phyloP scores from a whole-genome alignment of 2,113 vertebrate genomes.

The Rhadina sibilatrix region DNA sequence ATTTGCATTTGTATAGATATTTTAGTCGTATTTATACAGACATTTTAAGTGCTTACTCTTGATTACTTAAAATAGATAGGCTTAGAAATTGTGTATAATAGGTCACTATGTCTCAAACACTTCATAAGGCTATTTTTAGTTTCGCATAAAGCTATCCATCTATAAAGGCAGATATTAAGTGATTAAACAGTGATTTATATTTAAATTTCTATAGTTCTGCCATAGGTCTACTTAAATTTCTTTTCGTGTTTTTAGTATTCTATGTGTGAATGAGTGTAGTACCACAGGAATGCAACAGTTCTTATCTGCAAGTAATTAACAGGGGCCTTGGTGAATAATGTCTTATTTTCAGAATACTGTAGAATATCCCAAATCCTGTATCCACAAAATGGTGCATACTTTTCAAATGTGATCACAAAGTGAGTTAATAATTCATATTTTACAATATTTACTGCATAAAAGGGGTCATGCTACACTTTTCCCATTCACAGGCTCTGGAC shows the following conservation, averaged over 20 bases:
- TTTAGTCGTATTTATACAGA: not conserved
- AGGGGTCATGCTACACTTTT: conserved; percentile 48
- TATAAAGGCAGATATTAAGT: not conserved
- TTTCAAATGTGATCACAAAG: not conserved
- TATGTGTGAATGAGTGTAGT: not conserved
- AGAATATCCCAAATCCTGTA: not conserved
- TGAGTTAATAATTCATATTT: conserved; percentile 30
- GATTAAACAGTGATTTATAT: not conserved
- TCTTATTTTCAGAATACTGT: not conserved
- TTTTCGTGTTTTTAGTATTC: not conserved
- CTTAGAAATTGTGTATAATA: not conserved
- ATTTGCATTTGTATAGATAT: not conserved
- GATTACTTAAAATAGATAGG: not conserved
- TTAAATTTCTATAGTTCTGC: not conserved
- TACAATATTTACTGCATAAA: conserved; percentile 36
- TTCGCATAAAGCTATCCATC: not conserved
- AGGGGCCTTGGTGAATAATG: not conserved
- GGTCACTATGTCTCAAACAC: not conserved
- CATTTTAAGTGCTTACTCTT: not conserved
- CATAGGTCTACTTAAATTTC: not conserved
- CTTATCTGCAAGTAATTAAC: not conserved
- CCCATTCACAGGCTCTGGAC: not conserved
- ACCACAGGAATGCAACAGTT: not conserved
- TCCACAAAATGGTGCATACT: not conserved
- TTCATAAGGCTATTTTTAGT: not conserved